These are phyloP conservation scores for Philypnodon macrostomus DNA, from an alignment of 2,797 vertebrate species.

Conservation along the genomic window DNA sequence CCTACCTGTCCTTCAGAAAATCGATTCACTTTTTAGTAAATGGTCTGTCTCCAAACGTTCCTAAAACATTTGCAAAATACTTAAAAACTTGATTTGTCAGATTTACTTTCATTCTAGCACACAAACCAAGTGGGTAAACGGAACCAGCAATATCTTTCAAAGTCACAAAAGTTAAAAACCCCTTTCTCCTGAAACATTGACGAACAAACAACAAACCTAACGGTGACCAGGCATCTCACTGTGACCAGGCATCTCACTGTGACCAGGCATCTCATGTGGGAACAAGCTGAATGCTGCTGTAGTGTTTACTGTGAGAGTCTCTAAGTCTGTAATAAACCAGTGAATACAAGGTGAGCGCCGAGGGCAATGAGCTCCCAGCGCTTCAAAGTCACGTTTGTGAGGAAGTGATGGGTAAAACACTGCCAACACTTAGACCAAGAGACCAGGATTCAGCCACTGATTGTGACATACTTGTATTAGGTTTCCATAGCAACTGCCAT, in stretches of 20 bases:
- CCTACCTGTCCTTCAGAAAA: no score
- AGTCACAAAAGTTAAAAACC: slow-evolving; percentile 13
- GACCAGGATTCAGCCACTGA: slow-evolving; percentile 57
- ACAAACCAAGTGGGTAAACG: no score
- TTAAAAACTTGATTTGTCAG: no score
- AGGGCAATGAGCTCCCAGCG: slow-evolving; percentile 51
- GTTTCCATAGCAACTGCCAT: slow-evolving; percentile 74
- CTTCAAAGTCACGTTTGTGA: slow-evolving; percentile 63
- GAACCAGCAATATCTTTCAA: no score
- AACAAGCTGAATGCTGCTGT: slow-evolving; percentile 22
- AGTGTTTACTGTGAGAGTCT: slow-evolving; percentile 31
- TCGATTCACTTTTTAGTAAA: no score
- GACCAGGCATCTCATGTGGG: slow-evolving; percentile 22
- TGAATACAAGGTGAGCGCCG: slow-evolving; percentile 43
- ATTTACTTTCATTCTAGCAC: no score
- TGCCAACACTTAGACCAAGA: slow-evolving; percentile 45
- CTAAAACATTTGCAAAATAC: no score
- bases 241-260: slow-evolving; percentile 18
- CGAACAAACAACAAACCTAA: slow-evolving; percentile 16
- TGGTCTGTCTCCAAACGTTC: no score
- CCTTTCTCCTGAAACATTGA: slow-evolving; percentile 9
- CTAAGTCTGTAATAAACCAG: slow-evolving; percentile 39
- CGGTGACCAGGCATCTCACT: no score
- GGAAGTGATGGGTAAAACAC: slow-evolving; percentile 61
- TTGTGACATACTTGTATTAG: slow-evolving; percentile 56